A percentile compares a stretch with the other conserved stretches of the same genome.
Conservation (phyloP, 1,140 invertebrate species). For the Steinernema feltiae region DNA sequence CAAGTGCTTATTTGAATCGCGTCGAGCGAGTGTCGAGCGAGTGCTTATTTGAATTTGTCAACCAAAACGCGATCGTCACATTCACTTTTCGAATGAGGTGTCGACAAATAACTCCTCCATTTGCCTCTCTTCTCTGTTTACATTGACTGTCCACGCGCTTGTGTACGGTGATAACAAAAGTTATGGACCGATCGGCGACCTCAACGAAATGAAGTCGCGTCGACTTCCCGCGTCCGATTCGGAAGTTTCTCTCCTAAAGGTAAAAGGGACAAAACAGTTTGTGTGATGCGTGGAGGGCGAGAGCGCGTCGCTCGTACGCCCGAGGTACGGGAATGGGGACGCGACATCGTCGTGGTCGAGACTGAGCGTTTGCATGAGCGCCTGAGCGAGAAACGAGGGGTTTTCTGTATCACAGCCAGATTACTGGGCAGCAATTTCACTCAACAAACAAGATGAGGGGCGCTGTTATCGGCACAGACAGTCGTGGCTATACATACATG, state of each 20-base stretch:
- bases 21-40: too few species aligned
- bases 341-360: not conserved
- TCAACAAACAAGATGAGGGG: conserved; percentile 13
- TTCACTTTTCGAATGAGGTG: not conserved
- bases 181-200: not conserved
- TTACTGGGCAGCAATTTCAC: conserved; percentile 8
- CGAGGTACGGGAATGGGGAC: conserved; percentile 8
- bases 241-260: conserved; percentile 4
- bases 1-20: too few species aligned
- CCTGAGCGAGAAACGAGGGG: conserved; percentile 5
- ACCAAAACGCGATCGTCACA: not conserved
- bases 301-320: not conserved
- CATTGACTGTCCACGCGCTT: not conserved
- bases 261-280: conserved; percentile 3
- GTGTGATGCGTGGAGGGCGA: not conserved
- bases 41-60: not conserved
- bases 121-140: conserved; percentile 9
- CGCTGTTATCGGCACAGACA: conserved; percentile 3
- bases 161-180: not conserved
- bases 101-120: not conserved
- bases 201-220: not conserved
- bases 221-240: not conserved
- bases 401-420: conserved; percentile 11
- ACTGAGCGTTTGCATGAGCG: conserved; percentile 11
- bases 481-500: not conserved